Percentiles rank a stretch among this genome's conserved stretches.
Evolutionary conservation across 2,113 vertebrate genomes (phyloP).

Genomic region (Barbus barbus): DNA sequence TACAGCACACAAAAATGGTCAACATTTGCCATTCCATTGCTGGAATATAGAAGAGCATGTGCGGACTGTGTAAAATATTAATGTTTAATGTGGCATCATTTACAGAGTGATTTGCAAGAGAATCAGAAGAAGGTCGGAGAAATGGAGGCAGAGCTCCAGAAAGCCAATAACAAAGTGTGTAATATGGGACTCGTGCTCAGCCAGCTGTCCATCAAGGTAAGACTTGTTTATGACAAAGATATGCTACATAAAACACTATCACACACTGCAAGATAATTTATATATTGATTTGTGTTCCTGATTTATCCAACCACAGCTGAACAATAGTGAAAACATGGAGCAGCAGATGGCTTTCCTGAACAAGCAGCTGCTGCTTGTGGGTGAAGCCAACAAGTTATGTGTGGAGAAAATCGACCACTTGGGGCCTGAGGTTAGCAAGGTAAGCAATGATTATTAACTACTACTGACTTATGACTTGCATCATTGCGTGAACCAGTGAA

Average conservation of each 20-base stretch:
- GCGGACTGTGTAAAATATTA: not conserved
- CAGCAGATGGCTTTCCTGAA: constrained; percentile 93
- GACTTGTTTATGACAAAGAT: constrained; percentile 19
- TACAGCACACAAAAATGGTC: not conserved
- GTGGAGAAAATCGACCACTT: constrained; percentile 78
- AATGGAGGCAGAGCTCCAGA: constrained; percentile 87
- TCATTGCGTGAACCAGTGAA: not conserved
- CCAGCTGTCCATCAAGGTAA: constrained; percentile 92
- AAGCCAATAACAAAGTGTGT: constrained; percentile 88
- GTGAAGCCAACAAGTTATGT: constrained; percentile 87
- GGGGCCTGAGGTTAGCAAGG: constrained; percentile 82
- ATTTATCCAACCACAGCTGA: constrained; percentile 73
- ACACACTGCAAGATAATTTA: not conserved
- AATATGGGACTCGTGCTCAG: constrained; percentile 87
- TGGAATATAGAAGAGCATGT: not conserved
- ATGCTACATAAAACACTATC: not conserved
- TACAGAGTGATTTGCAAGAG: constrained; percentile 88
- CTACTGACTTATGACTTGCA: not conserved
- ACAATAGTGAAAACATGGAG: constrained; percentile 87
- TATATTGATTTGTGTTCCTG: not conserved
- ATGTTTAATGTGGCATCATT: constrained; percentile 18
- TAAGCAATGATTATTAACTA: constrained; percentile 50
- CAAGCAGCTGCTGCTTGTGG: constrained; percentile 89
- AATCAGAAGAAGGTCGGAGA: constrained; percentile 79
- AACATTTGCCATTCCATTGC: not conserved